phyloP scores from a whole-genome alignment of 2,113 vertebrate species.

The Sapajus apella region DNA sequence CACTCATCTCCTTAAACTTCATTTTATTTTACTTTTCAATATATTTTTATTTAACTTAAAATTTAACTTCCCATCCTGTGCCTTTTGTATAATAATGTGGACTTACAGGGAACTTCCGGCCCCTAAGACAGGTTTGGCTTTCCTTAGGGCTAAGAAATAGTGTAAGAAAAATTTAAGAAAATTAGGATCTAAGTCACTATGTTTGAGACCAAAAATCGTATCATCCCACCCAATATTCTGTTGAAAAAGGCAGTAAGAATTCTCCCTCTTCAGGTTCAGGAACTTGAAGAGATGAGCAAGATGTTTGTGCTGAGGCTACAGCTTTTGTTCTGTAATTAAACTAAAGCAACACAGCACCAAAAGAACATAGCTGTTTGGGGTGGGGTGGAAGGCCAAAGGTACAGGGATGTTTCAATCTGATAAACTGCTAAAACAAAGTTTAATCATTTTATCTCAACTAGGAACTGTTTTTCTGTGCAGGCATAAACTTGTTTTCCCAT shows the following conservation, averaged over 20 bases:
- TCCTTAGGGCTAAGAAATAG: neutral
- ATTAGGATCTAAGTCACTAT: neutral
- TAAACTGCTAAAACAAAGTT: conserved; percentile 58
- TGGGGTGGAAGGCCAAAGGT: conserved; percentile 57
- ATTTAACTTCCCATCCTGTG: neutral
- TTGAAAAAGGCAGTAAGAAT: neutral
- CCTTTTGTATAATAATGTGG: neutral
- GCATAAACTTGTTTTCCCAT: conserved; percentile 73
- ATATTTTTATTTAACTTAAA: neutral
- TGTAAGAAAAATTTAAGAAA: neutral
- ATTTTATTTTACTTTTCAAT: neutral
- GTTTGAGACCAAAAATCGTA: neutral
- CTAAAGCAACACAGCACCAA: neutral
- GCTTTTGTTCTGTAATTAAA: conserved; percentile 38
- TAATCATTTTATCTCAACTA: conserved; percentile 71
- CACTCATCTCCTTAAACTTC: neutral
- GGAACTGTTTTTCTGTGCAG: conserved; percentile 66
- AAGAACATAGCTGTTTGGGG: conserved; percentile 55
- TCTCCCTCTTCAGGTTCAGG: neutral
- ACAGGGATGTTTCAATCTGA: conserved; percentile 70
- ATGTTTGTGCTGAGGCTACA: neutral
- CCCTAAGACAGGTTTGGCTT: neutral
- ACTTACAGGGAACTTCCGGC: neutral
- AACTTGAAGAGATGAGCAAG: neutral
- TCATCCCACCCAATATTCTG: neutral